Base-by-base conservation (phyloP, 2,888 invertebrate genomes). In the Pollenia labialis region DNA sequence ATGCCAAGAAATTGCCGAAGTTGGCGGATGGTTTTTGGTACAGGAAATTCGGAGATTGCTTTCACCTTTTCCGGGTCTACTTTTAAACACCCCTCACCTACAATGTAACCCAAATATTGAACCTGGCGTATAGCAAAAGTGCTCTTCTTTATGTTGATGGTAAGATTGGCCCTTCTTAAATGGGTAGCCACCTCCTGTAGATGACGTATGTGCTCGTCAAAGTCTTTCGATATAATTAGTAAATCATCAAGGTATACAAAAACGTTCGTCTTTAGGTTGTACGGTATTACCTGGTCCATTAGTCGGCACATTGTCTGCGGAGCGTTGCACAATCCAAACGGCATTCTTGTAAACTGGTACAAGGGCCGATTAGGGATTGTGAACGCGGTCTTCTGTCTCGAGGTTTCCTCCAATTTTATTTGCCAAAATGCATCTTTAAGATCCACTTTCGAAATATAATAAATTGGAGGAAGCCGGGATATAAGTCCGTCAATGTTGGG, bases 391-490 rank as follows among this genome's bases (percentile, higher is more conserved):
- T 62, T 66, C 3, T 18, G 64, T 66, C 18, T 46, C 7, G 64
- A 66, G 18, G 18, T 9, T 46, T 46, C 64, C 10, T 23, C 18
- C 18, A 46, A 46, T 66, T 66, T 66, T 12, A 66, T 66, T 23
- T 66, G 64, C 64, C 64, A 66, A 66, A 66, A 66, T n/a, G 23
- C 23, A 23, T 23, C 23, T 23, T 23, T 23, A 23, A 23, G 14
- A 52, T 75, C 75, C 9, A 62, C 60, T 18, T 62, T 75, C 3
- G 75, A 62, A 50, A 75, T 75, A 16, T 42, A 75, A 16, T 40
- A 75, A 62, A 62, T 62, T 62, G 62, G 75, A 62, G 62, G 75
- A 75, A 60, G 75, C 23, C 75, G 50, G 4, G 75, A 60, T 18
- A 75, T 75, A 4, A 64, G 48, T 62, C 48, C 62, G 50, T 75